Evolutionary conservation across 2,888 invertebrate genomes (phyloP), one percentile per base, ranked within the genome.

Genomic region (Hololepta plana): DNA sequence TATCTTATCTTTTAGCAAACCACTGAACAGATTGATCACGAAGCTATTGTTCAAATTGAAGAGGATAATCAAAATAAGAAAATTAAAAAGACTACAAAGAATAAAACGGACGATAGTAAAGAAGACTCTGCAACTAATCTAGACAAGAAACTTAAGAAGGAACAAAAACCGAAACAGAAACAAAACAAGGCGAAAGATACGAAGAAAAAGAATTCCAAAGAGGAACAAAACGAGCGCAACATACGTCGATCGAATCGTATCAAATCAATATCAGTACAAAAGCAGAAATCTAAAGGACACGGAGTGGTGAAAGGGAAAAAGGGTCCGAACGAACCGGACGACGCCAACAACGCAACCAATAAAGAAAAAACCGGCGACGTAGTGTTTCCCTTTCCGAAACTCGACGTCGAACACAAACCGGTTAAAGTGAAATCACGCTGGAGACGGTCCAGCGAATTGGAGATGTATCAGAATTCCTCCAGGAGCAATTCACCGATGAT

Each of bases 361-460:
- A 20, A 38, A 28, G 26, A 32, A 24, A 30, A 39, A 56, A 37
- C n/a, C 36, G 41, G 16, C 28, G 44, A 28, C 38, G 38, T 32
- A 44, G 32, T 28, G 12, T 7, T 7, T 7, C 17, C 17, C n/a
- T 7, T n/a, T 7, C 17, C 15, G 17, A 37, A 36, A 45, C 35
- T 45, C 57, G 27, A 49, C 58, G 9, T 54, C 54, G 59, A 59
- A 26, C 61, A 61, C 28, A 74, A 73, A 56, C 77, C 76, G 2
- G 74, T 77, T 1, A 79, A 79, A 56, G 76, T 80, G 0, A 80
- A 80, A 45, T 77, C 77, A 7, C 60, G 79, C 7, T 80, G 79
- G 79, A 54, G 77, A 31, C 55, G 76, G 34, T 76, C 75, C 1
- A 73, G 75, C 49, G 79, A 79, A 43, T 52, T 76, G 29, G 77